Conservation (phyloP, 2,888 invertebrate species). For the Drosophila koepferae region DNA sequence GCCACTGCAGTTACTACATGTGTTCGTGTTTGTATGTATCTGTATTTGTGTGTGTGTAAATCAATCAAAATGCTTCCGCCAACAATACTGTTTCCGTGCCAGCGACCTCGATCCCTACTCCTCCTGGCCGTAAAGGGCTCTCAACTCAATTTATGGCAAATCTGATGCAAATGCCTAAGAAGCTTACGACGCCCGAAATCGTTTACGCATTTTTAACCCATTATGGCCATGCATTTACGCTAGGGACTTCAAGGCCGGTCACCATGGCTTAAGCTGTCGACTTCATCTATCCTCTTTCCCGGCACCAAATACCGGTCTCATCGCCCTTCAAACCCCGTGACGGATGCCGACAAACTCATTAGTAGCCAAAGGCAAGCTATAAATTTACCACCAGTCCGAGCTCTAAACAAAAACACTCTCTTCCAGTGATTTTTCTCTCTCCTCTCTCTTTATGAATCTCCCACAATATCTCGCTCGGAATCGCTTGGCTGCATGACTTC, state of each 20-base stretch:
- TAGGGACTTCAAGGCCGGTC: conserved; percentile 43
- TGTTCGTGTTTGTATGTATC: conserved; percentile 12
- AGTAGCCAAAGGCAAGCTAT: conserved; percentile 74
- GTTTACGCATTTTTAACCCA: conserved; percentile 79
- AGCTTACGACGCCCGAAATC: conserved; percentile 76
- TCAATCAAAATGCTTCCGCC: conserved; percentile 76
- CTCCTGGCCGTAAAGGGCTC: background rate
- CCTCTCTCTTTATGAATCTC: no score
- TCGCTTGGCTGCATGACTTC: conserved; percentile 21
- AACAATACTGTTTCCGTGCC: conserved; percentile 34
- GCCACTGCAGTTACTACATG: conserved; percentile 34
- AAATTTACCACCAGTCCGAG: conserved; percentile 66
- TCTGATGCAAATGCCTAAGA: conserved; percentile 76
- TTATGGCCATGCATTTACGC: conserved; percentile 38
- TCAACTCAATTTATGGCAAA: conserved; percentile 67
- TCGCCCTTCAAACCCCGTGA: conserved; percentile 34
- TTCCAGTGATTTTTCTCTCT: background rate
- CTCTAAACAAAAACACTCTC: conserved; percentile 37
- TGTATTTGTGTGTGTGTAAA: conserved; percentile 66
- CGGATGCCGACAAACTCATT: conserved; percentile 78
- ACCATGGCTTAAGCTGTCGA: conserved; percentile 48
- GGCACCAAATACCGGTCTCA: conserved; percentile 4
- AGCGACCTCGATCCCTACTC: conserved; percentile 5
- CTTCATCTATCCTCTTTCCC: background rate
- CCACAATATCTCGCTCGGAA: background rate